phyloP scores from a whole-genome alignment of 1,140 invertebrate genomes.

The Megalonaias nervosa region DNA sequence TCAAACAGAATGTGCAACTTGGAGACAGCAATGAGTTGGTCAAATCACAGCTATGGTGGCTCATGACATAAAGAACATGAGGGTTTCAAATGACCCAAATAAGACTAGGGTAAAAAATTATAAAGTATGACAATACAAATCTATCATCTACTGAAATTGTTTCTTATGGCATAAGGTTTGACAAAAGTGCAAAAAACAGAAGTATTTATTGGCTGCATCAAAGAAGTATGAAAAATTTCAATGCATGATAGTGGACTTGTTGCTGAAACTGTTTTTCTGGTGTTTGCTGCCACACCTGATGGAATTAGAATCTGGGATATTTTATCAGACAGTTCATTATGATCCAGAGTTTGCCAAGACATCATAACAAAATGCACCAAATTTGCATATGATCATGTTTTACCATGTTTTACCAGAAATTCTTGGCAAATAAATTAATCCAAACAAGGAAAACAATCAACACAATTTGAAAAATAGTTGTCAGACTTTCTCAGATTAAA shows the following conservation, averaged over 20 bases:
- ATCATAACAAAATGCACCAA: constrained; percentile 1
- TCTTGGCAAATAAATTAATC: too few relatives aligned
- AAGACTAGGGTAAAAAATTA: neutral
- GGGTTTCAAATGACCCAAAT: neutral
- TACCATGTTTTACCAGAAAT: constrained; percentile 18
- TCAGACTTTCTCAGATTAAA: too few relatives aligned
- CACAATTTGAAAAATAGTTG: too few relatives aligned
- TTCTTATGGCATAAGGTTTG: too few relatives aligned
- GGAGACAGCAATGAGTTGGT: constrained; percentile 7
- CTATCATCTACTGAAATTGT: neutral
- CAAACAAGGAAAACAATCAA: too few relatives aligned
- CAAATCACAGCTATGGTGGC: constrained; percentile 15
- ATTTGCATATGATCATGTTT: constrained; percentile 11
- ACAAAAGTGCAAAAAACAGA: neutral
- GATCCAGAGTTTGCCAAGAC: neutral
- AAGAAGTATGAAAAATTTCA: neutral
- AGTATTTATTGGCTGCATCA: neutral
- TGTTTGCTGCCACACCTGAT: constrained; percentile 20
- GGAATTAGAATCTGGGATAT: constrained; percentile 6
- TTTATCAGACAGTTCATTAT: constrained; percentile 6
- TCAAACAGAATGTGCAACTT: constrained; percentile 1
- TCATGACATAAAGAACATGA: constrained; percentile 1
- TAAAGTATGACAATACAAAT: neutral
- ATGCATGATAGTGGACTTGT: constrained; percentile 8
- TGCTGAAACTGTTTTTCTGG: constrained; percentile 5